Evolutionary conservation across 2,113 vertebrate genomes (phyloP), one percentile per base, ranked within the genome.

Genomic region (Chunga burmeisteri): DNA sequence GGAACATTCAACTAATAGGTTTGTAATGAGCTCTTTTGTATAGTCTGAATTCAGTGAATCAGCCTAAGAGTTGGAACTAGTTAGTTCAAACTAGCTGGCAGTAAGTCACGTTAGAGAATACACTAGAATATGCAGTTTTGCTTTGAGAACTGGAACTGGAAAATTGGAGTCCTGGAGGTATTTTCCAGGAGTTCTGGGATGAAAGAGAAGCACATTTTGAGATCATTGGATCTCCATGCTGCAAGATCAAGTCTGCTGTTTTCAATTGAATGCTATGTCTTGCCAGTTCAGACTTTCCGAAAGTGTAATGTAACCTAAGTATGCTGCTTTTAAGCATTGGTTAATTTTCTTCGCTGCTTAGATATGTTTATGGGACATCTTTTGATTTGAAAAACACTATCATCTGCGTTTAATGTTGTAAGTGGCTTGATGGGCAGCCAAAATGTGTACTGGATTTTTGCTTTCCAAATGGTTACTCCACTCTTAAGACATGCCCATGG

Each of bases 1-100:
- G 70, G 98, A 98, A 5, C 85, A 16, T 95, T 56, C 93, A 91
- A 44, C 96, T 81, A 98, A 97, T 26, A 95, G 98, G 98, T 98
- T 86, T 94, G 98, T 96, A 55, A 44, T 42, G 26, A 75, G 42
- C 62, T 93, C 42, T 73, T 55, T 22, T 32, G 11, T 26, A 2
- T 13, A 34, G 40, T 65, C 40, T 77, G 23, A 34, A 9, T 27
- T 62, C 40, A 52, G 30, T 53, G 27, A 81, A 62, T 44, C 65
- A 68, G 42, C 40, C 61, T 19, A 16, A 73, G 30, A 8, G 13
- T 5, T 92, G 81, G 27, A 70, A 6, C 17, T 56, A 32, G 16
- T 38, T 18, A 30, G 38, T 15, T 67, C 67, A 53, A 18, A 5
- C 15, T 67, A 67, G 11, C 42, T 83, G 53, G 19, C 16, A 6